These are phyloP conservation scores for Tetheella fluctuosa DNA, from an alignment of 2,888 invertebrate genomes.

Conservation along the genomic window DNA sequence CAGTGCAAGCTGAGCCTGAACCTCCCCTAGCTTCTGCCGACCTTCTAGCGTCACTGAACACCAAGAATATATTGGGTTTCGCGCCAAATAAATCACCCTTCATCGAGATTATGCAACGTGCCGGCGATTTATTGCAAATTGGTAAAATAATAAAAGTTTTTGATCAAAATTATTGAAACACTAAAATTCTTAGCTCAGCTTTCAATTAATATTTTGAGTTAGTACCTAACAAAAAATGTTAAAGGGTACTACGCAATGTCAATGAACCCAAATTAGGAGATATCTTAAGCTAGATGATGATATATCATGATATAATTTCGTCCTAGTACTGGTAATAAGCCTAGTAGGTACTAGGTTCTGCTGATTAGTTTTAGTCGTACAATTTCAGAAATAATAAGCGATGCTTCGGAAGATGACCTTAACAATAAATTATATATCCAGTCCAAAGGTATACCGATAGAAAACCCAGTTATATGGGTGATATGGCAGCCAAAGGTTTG, in stretches of 20 bases:
- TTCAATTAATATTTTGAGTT: too few species aligned
- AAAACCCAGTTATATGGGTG: conserved; percentile 62
- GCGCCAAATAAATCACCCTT: conserved; percentile 53
- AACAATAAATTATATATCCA: conserved; percentile 53
- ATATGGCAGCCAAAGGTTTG: conserved; percentile 58
- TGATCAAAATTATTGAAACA: too few species aligned
- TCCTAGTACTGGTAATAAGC: too few species aligned
- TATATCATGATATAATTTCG: too few species aligned
- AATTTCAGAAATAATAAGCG: conserved; percentile 54
- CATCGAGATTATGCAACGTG: conserved; percentile 50
- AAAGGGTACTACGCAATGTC: too few species aligned
- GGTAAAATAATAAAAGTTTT: conserved; percentile 38
- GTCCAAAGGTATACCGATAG: conserved; percentile 39
- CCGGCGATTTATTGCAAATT: conserved; percentile 42
- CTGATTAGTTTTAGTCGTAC: too few species aligned
- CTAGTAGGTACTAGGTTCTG: too few species aligned
- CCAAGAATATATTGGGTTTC: conserved; percentile 56
- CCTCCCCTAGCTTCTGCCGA: conserved; percentile 45
- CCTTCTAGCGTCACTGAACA: conserved; percentile 48
- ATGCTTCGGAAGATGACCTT: conserved; percentile 49
- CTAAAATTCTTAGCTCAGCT: too few species aligned
- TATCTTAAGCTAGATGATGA: too few species aligned
- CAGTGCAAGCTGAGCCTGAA: conserved; percentile 55
- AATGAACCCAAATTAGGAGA: too few species aligned
- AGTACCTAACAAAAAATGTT: too few species aligned